Evolutionary conservation across 2,113 vertebrate genomes (phyloP), one percentile per base, ranked within the genome.

Genomic region (Albula glossodonta): DNA sequence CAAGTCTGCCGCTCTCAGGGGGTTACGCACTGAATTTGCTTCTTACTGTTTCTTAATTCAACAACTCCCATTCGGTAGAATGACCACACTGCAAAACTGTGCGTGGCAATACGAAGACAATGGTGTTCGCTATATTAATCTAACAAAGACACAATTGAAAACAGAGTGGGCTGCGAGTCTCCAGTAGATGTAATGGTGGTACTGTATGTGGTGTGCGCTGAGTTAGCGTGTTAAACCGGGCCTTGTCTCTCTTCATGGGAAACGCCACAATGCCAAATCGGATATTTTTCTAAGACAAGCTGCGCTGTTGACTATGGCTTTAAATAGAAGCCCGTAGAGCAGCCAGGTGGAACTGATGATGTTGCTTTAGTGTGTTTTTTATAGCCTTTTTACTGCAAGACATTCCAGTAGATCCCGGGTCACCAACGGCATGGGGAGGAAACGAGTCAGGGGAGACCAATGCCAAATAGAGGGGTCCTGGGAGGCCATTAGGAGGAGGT

Each of bases 281-380:
- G n/a, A 31, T 74, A 50, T 79, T 19, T 80, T 85, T 80, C 57
- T 11, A 56, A 80, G 51, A 12, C 48, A 25, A 51, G 57, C 56
- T n/a, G 78, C 4, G 0, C 48, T 22, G 17, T 80, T 63, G 51
- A 31, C 22, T 51, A 56, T 31, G 10, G n/a, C 78, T 78, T 51
- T 51, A 51, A 81, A 85, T 79, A 19, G 78, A 79, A 19, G 19
- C 77, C 17, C 11, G 2, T 41, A 50, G 53, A 79, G 48, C 84
- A 50, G 77, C 31, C 52, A 57, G 77, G 17, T 80, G 84, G 77
- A 85, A 85, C 41, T 31, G 31, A 85, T 41, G 66, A 19, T 79
- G 51, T 41, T 41, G 83, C 41, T 52, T 4, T 77, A 74, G 70
- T 10, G 60, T 3, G 17, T 66, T 22, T 51, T 74, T 83, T 79